Evolutionary conservation across 1,140 invertebrate species (phyloP).

Genomic region (Linepithema humile): DNA sequence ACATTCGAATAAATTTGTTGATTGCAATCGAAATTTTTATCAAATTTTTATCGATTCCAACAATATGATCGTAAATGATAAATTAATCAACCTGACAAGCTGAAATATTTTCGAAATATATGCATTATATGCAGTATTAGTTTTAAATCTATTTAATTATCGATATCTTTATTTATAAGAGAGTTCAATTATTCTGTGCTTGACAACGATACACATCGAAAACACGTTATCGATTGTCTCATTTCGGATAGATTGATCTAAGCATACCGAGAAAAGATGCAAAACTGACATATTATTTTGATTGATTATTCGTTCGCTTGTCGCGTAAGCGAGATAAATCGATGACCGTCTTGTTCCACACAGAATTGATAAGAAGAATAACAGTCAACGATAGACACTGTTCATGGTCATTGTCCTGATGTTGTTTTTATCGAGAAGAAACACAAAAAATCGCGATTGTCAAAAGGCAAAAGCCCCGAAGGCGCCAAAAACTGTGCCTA

Average conservation of each 20-base stretch:
- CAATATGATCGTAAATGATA: background rate
- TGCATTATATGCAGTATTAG: background rate
- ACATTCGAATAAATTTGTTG: background rate
- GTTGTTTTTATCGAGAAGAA: background rate
- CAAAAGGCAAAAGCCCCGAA: background rate
- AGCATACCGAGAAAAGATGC: background rate
- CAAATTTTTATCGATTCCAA: background rate
- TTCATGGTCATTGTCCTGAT: slow-evolving; percentile 13
- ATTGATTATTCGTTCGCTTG: slow-evolving; percentile 20
- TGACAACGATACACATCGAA: background rate
- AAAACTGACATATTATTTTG: slow-evolving; percentile 21
- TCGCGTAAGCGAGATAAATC: slow-evolving; percentile 30
- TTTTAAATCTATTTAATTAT: no score
- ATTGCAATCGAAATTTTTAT: background rate
- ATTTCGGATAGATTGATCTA: slow-evolving; percentile 20
- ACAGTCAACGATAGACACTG: background rate
- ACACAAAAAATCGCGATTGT: slow-evolving; percentile 1
- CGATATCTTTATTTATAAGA: background rate
- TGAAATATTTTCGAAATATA: background rate
- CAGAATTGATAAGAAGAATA: slow-evolving; percentile 5
- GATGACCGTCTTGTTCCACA: background rate
- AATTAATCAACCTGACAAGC: background rate
- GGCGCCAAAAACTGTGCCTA: slow-evolving; percentile 32
- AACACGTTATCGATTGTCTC: background rate
- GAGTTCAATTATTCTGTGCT: background rate